A percentile compares a stretch with the other conserved stretches of the same genome.
Evolutionary conservation across 23 tunicate species (phyloP).

Genomic region (Ascidia mentula): DNA sequence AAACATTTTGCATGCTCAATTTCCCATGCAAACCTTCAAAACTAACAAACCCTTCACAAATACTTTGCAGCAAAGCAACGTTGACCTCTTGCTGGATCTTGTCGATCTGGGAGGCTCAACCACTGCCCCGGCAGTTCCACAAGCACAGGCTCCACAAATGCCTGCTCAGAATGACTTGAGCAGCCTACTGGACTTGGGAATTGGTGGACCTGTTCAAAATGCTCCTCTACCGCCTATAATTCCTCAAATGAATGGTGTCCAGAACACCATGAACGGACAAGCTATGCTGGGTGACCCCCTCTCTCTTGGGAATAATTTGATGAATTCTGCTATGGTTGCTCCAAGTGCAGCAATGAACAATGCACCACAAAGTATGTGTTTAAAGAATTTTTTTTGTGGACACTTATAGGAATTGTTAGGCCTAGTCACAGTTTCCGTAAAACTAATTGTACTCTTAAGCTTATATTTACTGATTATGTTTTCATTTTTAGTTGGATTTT

Average conservation of each 20-base stretch:
- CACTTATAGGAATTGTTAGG: no score
- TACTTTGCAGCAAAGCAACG: constrained; percentile 55
- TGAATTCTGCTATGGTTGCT: no score
- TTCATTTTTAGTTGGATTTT: no score
- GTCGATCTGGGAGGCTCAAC: constrained; percentile 58
- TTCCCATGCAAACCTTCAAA: no score
- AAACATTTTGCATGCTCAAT: no score
- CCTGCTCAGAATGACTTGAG: constrained; percentile 10
- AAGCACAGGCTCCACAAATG: background rate
- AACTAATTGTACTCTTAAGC: no score
- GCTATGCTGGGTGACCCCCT: background rate
- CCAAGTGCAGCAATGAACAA: constrained; percentile 1
- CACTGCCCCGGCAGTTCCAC: constrained; percentile 17
- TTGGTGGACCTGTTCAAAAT: background rate
- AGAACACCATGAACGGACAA: background rate
- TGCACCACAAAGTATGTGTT: constrained; percentile 23
- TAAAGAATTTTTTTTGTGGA: background rate
- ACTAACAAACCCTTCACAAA: no score
- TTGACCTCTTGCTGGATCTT: constrained; percentile 71
- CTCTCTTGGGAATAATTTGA: background rate
- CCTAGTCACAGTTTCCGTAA: no score
- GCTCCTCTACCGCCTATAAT: no score
- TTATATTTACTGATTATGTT: no score
- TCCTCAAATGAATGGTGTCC: constrained; percentile 1
- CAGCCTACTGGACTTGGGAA: constrained; percentile 41